Conservation (phyloP, 2,797 vertebrate genomes). For the Sarcoramphus papa region DNA sequence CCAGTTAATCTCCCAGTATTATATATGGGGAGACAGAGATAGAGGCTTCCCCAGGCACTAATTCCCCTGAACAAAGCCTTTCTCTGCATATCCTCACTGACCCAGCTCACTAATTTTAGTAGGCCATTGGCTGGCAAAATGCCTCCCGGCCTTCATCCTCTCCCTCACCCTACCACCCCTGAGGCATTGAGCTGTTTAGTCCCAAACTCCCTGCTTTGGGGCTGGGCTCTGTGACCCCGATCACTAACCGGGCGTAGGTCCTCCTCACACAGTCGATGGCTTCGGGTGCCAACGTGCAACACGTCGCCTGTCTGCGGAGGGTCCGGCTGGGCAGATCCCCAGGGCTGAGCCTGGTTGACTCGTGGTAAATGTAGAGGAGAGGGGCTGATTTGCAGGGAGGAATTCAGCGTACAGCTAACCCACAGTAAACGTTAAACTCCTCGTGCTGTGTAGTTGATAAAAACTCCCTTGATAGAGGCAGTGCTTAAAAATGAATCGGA, state of each 20-base stretch:
- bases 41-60: background rate
- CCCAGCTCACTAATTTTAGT: background rate
- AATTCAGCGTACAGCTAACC: background rate
- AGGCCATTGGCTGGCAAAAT: background rate
- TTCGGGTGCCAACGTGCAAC: background rate
- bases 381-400: background rate
- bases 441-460: background rate
- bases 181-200: background rate
- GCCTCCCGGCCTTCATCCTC: background rate
- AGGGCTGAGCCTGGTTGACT: background rate
- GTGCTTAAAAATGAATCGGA: background rate
- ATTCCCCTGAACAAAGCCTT: background rate
- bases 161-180: background rate
- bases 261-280: accelerated
- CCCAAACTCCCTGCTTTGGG: background rate
- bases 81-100: background rate
- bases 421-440: background rate
- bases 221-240: background rate
- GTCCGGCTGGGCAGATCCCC: background rate
- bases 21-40: background rate
- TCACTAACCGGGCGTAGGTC: background rate
- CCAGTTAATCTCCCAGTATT: background rate
- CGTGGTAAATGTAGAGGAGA: background rate
- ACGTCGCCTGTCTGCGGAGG: background rate
- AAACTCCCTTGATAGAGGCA: background rate